Base-by-base conservation (phyloP, 2,888 invertebrate genomes). In the Galerucella nymphaeae region DNA sequence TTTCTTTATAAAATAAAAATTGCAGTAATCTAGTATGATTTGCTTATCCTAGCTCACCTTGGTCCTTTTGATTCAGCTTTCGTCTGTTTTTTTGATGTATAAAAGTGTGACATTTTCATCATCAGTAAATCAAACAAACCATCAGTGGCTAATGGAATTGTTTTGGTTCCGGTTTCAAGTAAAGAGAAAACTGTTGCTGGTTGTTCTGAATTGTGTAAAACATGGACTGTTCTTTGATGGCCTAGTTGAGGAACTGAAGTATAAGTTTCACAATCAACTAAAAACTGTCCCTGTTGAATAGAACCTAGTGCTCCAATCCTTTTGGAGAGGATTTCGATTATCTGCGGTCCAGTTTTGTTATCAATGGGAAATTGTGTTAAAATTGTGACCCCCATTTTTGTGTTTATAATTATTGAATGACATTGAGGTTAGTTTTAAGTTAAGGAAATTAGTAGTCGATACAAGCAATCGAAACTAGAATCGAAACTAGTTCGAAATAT, bases 181-280 rank as follows among this genome's bases (percentile, higher is more conserved):
- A 97, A 91, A 10, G 97, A 94, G 87, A 97, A 98, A 2, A 96
- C 96, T 0, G 97, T 95, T 0, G 96, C 97, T 0, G 98, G 98
- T 83, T 96, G 95, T 84, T 98, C 98, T 0, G 96, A 97, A 86
- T 98, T 96, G 87, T 98, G 97, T 10, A 98, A 89, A n/a, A 98
- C 93, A 86, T 97, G 96, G 0, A 97, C 93, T 0, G 94, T 93
- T 81, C 94, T 92, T 73, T 93, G 93, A 62, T 91, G 90, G 5
- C 94, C 95, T 84, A 94, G 88, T 81, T 92, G 91, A 1, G 93
- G 93, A 59, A 93, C 91, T 0, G 95, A 94, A 55, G 92, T 92
- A 83, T 95, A 97, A 0, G 97, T 97, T 86, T 98, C 98, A 82
- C 98, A 98, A 84, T 98, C 98, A 0, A 98, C 97, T 65, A 95